Evolutionary conservation across 2,113 vertebrate genomes (phyloP), one percentile per base, ranked within the genome.

Genomic region (Potamarius usumacintae): DNA sequence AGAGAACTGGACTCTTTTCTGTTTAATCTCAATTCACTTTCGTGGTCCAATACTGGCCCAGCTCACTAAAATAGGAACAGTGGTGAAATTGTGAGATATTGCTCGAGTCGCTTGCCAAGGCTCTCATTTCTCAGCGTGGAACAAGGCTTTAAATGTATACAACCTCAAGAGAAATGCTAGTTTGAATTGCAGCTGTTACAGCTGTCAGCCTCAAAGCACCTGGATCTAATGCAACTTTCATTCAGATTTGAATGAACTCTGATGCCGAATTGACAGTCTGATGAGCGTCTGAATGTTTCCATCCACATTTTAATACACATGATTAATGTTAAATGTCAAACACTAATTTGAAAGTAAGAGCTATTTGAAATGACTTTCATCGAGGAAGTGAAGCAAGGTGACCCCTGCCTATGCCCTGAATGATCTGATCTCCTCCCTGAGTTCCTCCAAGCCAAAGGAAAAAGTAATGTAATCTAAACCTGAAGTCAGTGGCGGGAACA

Each of bases 71-170:
- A 80, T 22, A 80, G 50, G 18, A 86, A 55, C 76, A 65, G 8
- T 63, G n/a, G 15, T 79, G 62, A 74, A 65, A 76, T 27, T 69
- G 52, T 79, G n/a, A 65, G 42, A 85, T 58, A 74, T 85, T 74
- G 27, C 48, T 53, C 57, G 2, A 69, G 62, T 6, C n/a, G 27
- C 48, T 65, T 34, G 60, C n/a, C 58, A 27, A 14, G 25, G 48
- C 42, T 27, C 15, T 34, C 18, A 65, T 14, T 78, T 63, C 58
- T 79, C 17, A 14, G 84, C 50, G 14, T 48, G 55, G 76, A 65
- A 65, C 53, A 86, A 8, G 7, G 48, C n/a, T 67, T 55, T 55
- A 22, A 86, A 86, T 65, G 2, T 79, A 80, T 4, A 79, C 76
- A 67, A 80, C 42, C 76, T 57, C 55, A 58, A n/a, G 84, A 74